A percentile compares a stretch with the other conserved stretches of the same genome.
phyloP scores from a whole-genome alignment of 2,888 invertebrate species.

The Ennomos erosarius region DNA sequence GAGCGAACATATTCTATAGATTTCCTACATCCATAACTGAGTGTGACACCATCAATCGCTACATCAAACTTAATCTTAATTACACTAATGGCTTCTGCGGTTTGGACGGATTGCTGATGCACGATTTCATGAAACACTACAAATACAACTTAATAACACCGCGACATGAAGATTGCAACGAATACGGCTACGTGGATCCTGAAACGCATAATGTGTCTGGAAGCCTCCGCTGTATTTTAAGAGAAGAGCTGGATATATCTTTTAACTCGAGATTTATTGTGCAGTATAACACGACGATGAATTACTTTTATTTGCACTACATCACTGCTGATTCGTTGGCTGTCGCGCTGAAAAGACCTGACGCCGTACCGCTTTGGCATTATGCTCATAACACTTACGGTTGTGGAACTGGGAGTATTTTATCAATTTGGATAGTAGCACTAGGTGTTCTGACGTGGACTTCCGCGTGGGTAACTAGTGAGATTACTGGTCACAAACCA shows the following conservation, averaged over 20 bases:
- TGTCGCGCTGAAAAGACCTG: conserved; percentile 48
- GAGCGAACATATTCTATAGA: conserved; percentile 54
- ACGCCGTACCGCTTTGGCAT: conserved; percentile 54
- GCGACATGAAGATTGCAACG: conserved; percentile 33
- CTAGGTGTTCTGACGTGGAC: conserved; percentile 50
- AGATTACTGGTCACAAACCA: conserved; percentile 22
- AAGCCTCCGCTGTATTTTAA: conserved; percentile 52
- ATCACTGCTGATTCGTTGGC: conserved; percentile 54
- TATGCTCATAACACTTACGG: conserved; percentile 42
- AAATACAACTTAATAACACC: conserved; percentile 49
- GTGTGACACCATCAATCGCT: conserved; percentile 50
- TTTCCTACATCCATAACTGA: conserved; percentile 57
- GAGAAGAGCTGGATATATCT: conserved; percentile 56
- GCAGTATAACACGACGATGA: conserved; percentile 41
- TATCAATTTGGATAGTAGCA: conserved; percentile 31
- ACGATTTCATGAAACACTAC: conserved; percentile 52
- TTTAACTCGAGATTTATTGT: conserved; percentile 65
- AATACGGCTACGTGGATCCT: conserved; percentile 47
- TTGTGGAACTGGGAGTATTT: conserved; percentile 30
- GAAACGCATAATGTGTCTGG: conserved; percentile 44
- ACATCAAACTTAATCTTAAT: conserved; percentile 41
- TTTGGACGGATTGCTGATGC: conserved; percentile 58
- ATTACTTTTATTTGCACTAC: conserved; percentile 49
- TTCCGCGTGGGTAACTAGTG: conserved; percentile 34
- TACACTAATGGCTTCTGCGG: conserved; percentile 54